Percentiles rank a stretch among this genome's conserved stretches.
phyloP scores from a whole-genome alignment of 2,113 vertebrate genomes.

The Osmerus mordax region DNA sequence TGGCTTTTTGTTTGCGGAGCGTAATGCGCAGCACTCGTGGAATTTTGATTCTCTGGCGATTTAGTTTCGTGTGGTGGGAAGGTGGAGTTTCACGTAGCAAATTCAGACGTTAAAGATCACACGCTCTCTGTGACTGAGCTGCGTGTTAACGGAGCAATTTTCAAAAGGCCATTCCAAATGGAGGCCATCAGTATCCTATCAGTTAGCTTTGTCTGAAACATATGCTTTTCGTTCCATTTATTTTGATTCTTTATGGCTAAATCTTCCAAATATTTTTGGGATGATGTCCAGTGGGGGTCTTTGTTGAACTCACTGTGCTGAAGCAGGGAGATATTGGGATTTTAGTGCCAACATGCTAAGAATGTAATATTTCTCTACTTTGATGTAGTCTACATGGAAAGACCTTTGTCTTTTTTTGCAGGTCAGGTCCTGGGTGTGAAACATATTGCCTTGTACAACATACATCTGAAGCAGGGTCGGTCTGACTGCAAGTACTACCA shows the following conservation, averaged over 20 bases:
- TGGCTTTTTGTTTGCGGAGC: conserved; percentile 39
- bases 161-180: neutral
- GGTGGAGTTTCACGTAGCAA: neutral
- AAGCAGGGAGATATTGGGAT: conserved; percentile 4
- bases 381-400: conserved; percentile 22
- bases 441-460: too few relatives aligned
- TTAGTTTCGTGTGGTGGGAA: conserved; percentile 12
- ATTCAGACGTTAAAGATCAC: neutral
- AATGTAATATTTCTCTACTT: conserved; percentile 32
- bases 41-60: conserved; percentile 16
- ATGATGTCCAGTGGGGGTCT: conserved; percentile 4
- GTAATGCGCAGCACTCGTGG: conserved; percentile 15
- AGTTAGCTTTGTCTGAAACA: conserved; percentile 14
- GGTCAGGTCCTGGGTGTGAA: too few relatives aligned
- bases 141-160: neutral
- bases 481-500: too few relatives aligned
- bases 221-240: conserved; percentile 23
- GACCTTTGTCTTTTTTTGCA: neutral
- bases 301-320: conserved; percentile 12
- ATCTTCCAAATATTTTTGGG: conserved; percentile 17
- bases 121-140: neutral
- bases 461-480: too few relatives aligned
- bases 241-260: conserved; percentile 13
- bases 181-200: neutral
- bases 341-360: neutral